These are phyloP conservation scores for Lamellibrachia columna DNA, from an alignment of 2,888 invertebrate species.

Conservation along the genomic window DNA sequence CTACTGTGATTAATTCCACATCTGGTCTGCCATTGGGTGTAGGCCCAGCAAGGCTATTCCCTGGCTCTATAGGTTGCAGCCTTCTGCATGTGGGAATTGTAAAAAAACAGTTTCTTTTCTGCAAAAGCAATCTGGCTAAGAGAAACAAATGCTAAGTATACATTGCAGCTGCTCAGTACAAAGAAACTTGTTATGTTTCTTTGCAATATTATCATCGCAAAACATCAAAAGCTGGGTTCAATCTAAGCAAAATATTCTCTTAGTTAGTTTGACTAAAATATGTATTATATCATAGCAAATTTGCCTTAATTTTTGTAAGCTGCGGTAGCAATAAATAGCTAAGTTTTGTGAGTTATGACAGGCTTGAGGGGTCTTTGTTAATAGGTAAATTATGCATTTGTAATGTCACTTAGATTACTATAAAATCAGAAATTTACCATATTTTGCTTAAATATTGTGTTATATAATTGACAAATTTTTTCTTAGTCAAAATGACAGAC, in stretches of 20 bases:
- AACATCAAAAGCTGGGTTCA: background rate
- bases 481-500: background rate
- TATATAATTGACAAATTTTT: background rate
- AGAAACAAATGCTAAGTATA: background rate
- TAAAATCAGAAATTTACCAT: background rate
- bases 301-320: background rate
- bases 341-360: background rate
- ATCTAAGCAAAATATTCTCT: background rate
- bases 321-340: background rate
- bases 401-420: background rate
- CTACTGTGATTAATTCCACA: constrained; percentile 4
- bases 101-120: background rate
- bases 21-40: background rate
- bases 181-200: background rate
- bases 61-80: background rate
- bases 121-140: background rate
- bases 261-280: background rate
- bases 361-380: background rate
- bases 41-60: background rate
- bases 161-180: background rate
- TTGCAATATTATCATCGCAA: background rate
- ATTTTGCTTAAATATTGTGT: background rate
- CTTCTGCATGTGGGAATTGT: background rate
- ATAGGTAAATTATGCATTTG: background rate
- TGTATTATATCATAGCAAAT: background rate